These are phyloP conservation scores for Threskiornis aethiopicus DNA, from an alignment of 2,797 vertebrate genomes.

Conservation along the genomic window DNA sequence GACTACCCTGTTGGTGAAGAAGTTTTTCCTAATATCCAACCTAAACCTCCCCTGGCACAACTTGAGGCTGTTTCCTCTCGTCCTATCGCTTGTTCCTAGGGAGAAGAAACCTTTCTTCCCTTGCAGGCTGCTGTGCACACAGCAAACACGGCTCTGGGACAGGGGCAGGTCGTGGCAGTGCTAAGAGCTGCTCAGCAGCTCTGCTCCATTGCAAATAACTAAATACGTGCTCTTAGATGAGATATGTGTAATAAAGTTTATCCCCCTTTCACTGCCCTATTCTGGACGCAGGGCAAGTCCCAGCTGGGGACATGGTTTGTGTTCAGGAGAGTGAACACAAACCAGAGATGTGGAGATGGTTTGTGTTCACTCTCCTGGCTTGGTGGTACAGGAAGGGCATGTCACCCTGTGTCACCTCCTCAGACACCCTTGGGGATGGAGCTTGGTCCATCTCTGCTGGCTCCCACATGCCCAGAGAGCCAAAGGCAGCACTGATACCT, in stretches of 20 bases:
- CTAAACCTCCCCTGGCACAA: too few species aligned
- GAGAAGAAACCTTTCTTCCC: neutral
- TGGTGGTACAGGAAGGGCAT: neutral
- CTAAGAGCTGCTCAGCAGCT: neutral
- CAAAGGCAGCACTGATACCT: neutral
- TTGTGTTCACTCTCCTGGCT: neutral
- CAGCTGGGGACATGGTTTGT: neutral
- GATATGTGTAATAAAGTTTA: neutral
- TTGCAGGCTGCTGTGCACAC: rapidly evolving
- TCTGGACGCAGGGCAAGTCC: neutral
- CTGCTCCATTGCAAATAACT: neutral
- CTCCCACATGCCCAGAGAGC: neutral
- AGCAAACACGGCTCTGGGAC: neutral
- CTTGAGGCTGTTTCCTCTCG: too few species aligned
- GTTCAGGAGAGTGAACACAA: neutral
- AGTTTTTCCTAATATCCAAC: too few species aligned
- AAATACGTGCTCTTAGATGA: neutral
- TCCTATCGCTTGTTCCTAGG: too few species aligned
- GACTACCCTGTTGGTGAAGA: too few species aligned
- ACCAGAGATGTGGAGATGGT: neutral
- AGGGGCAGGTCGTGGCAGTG: neutral
- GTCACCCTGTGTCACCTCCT: neutral
- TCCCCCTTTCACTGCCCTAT: neutral
- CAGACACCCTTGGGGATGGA: neutral
- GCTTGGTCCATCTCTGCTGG: neutral